phyloP scores from a whole-genome alignment of 2,113 vertebrate genomes.

The Cinclus cinclus region DNA sequence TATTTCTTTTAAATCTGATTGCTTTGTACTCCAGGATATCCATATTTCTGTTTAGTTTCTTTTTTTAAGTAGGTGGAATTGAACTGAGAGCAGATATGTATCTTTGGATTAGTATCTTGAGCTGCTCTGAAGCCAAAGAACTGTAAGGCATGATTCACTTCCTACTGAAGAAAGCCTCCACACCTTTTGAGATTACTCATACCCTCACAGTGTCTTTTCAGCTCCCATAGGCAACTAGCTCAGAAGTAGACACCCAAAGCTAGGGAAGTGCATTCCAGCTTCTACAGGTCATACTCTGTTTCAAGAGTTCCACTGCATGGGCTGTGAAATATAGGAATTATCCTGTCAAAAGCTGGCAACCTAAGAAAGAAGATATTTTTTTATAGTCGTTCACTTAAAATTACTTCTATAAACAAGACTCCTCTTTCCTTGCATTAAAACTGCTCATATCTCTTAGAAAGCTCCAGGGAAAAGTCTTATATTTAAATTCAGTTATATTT shows the following conservation, averaged over 20 bases:
- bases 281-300: background rate
- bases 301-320: background rate
- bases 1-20: background rate
- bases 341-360: background rate
- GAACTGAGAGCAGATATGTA: background rate
- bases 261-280: background rate
- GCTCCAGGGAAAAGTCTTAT: background rate
- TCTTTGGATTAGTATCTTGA: background rate
- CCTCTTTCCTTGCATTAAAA: background rate
- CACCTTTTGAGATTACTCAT: background rate
- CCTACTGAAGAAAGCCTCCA: background rate
- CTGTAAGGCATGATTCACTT: background rate
- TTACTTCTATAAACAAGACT: background rate
- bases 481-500: slow-evolving; percentile 19
- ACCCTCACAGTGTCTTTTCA: background rate
- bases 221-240: background rate
- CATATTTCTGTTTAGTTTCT: background rate
- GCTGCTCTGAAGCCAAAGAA: background rate
- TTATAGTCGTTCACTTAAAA: background rate
- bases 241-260: background rate
- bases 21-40: background rate
- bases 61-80: background rate
- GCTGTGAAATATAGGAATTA: background rate
- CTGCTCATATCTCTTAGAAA: background rate
- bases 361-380: background rate